Base-by-base conservation (phyloP, 2,888 invertebrate genomes). In the Steinernema carpocapsae region DNA sequence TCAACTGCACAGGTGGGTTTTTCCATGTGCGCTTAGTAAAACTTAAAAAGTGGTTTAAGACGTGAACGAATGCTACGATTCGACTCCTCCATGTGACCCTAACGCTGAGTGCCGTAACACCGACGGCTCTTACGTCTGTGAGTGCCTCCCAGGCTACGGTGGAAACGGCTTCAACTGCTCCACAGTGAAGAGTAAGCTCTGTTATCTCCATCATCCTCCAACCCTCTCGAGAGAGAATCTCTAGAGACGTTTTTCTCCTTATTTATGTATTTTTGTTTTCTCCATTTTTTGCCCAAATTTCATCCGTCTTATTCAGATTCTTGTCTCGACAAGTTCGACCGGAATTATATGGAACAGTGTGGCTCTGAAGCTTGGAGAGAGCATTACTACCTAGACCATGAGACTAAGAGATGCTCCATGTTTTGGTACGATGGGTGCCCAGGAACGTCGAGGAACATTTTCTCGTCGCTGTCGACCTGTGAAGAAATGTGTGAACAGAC, bases 101-200 rank as follows among this genome's bases (percentile, higher is more conserved):
- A 82, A 84, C 59, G 86, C 86, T 0, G 81, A 82, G 71, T 86
- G 86, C 59, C 74, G 78, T 26, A 86, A 86, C 76, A 78, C 82
- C 14, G 79, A 83, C 37, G 83, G 83, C 19, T 77, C 80, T 32
- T 87, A 79, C 72, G 78, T 81, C 19, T 86, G 86, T 72, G 77
- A 79, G n/a, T 86, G 86, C 72, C 56, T 80, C 19, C 42, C 75
- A 0, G 85, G 86, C 7, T 86, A 76, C 72, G 84, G 85, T 7
- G 86, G 86, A 12, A 86, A 86, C 56, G 86, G 86, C 7, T 84
- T 80, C 72, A 82, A 80, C 42, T 86, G 86, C 76, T 84, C 84
- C 1, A 75, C 77, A 26, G 76, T 78, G 17, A 84, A 80, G 73
- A 84, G 85, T 85, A 12, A 22, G 76, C 77, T n/a, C n/a, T n/a